phyloP scores from a whole-genome alignment of 2,888 invertebrate species.

The Cerastis rubricosa region DNA sequence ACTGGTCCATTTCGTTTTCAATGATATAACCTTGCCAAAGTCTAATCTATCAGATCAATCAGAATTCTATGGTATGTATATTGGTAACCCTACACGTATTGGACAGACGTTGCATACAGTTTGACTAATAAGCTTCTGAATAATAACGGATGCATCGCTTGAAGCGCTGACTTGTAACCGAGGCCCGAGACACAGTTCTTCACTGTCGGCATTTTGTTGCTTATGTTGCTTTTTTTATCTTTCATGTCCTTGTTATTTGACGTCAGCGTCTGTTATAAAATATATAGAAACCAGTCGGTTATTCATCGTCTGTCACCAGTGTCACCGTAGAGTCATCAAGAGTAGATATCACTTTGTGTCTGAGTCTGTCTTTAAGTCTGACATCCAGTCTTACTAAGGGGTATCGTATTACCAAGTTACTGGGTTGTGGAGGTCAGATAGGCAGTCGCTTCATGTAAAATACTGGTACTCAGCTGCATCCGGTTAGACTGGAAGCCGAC shows the following conservation, averaged over 20 bases:
- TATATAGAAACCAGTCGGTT: conserved; percentile 35
- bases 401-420: too few relatives aligned
- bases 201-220: conserved; percentile 28
- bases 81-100: conserved; percentile 43
- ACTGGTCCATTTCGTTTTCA: neutral
- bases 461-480: too few relatives aligned
- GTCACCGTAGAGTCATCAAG: conserved; percentile 10
- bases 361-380: too few relatives aligned
- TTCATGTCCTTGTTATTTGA: conserved; percentile 31
- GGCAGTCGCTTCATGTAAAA: too few relatives aligned
- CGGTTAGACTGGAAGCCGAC: too few relatives aligned
- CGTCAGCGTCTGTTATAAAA: conserved; percentile 44
- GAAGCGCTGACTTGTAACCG: conserved; percentile 33
- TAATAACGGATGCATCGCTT: conserved; percentile 54
- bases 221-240: conserved; percentile 28
- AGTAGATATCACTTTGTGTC: neutral
- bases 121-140: conserved; percentile 52
- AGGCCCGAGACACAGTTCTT: conserved; percentile 29
- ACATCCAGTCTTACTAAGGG: too few relatives aligned
- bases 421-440: too few relatives aligned
- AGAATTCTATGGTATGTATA: too few relatives aligned
- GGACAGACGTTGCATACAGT: conserved; percentile 16
- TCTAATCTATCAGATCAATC: neutral
- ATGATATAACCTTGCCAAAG: neutral
- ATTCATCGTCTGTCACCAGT: conserved; percentile 45